Evolutionary conservation across 1,140 invertebrate species (phyloP).

Genomic region (Aphidius gifuensis): DNA sequence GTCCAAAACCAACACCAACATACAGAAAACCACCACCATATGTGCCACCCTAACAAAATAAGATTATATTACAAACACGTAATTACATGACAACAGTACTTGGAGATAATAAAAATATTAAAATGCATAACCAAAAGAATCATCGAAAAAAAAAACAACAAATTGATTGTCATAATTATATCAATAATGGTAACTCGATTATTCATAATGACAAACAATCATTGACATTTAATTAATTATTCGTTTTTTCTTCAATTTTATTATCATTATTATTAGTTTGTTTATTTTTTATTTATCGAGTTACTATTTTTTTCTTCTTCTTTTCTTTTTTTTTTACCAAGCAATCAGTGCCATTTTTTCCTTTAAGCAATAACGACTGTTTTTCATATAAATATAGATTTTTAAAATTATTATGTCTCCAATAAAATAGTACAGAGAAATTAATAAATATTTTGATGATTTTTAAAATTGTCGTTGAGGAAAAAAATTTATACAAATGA

Average conservation of each 20-base stretch:
- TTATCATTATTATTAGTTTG: constrained; percentile 20
- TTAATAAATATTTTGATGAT: too few species aligned
- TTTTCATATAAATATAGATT: constrained; percentile 27
- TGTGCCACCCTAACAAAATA: constrained; percentile 78
- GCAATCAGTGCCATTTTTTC: constrained; percentile 52
- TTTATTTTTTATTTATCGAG: not conserved
- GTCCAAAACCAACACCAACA: constrained; percentile 77
- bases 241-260: not conserved
- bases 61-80: constrained; percentile 43
- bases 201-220: constrained; percentile 8
- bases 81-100: constrained; percentile 51
- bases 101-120: constrained; percentile 37
- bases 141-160: constrained; percentile 35
- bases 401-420: too few species aligned
- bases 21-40: constrained; percentile 90
- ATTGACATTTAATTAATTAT: constrained; percentile 6
- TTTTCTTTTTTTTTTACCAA: constrained; percentile 30
- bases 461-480: not conserved
- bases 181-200: not conserved
- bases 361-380: constrained; percentile 47
- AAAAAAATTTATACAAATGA: not conserved
- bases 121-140: constrained; percentile 48
- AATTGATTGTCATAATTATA: constrained; percentile 8
- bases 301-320: not conserved
- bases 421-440: too few species aligned